phyloP scores from a whole-genome alignment of 2,797 vertebrate genomes.

The Platyrinchus mystaceus region DNA sequence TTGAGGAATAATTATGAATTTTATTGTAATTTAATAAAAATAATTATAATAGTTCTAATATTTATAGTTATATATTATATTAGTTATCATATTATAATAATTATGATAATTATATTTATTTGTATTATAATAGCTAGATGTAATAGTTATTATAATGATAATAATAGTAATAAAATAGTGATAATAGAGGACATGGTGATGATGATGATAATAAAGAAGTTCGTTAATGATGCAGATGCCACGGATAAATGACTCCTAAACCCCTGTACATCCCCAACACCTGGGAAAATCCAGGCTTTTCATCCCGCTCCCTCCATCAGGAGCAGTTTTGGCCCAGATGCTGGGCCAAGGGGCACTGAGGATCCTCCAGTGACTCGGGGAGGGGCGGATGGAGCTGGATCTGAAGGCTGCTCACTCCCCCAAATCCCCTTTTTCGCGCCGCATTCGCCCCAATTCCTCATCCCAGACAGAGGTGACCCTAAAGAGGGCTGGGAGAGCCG shows the following conservation, averaged over 20 bases:
- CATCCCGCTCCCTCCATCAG: rapidly evolving
- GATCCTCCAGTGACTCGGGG: rapidly evolving
- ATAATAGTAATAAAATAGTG: neutral
- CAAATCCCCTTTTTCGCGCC: rapidly evolving
- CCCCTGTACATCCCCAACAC: neutral
- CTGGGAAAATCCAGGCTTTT: neutral
- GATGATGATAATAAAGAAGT: neutral
- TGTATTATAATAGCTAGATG: neutral
- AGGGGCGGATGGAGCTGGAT: rapidly evolving
- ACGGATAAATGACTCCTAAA: neutral
- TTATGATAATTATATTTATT: too few relatives aligned
- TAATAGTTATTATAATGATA: neutral
- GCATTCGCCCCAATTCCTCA: neutral
- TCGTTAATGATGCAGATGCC: neutral
- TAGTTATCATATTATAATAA: neutral
- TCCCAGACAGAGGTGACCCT: rapidly evolving
- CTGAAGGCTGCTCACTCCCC: rapidly evolving
- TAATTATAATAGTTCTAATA: neutral
- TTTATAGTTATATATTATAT: too few relatives aligned
- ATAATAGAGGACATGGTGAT: neutral
- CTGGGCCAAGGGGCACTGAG: neutral
- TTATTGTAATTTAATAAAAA: neutral
- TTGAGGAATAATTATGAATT: neutral
- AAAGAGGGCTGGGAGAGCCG: rapidly evolving
- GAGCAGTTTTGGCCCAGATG: neutral